Evolutionary conservation across 2,888 invertebrate genomes (phyloP).

Genomic region (Brachypalpus laphriformis): DNA sequence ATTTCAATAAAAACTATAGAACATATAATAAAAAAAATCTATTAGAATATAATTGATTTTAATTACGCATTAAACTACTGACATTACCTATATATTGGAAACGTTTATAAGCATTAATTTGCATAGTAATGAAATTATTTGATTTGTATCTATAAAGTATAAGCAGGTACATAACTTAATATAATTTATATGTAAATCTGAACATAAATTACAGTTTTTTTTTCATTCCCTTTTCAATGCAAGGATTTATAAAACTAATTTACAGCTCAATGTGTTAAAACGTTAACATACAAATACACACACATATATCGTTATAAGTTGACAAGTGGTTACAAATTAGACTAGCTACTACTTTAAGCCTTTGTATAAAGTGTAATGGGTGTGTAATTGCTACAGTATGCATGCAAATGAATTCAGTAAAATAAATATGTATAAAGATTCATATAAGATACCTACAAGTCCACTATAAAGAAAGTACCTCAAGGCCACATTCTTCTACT

Average conservation of each 20-base stretch:
- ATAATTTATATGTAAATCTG: not conserved
- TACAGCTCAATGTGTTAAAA: not conserved
- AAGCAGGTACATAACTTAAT: not conserved
- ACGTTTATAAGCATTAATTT: not conserved
- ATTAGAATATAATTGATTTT: not conserved
- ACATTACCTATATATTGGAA: not conserved
- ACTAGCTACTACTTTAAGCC: not conserved
- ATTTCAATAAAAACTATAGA: not conserved
- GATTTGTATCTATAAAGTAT: not conserved
- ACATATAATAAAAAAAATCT: not conserved
- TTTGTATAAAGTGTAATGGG: too few species aligned
- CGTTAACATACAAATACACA: not conserved
- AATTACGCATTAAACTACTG: not conserved
- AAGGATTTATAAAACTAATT: not conserved
- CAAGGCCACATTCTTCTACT: too few species aligned
- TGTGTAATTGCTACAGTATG: too few species aligned
- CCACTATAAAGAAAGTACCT: too few species aligned
- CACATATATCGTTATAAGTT: not conserved
- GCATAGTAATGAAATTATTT: not conserved
- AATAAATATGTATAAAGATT: too few species aligned
- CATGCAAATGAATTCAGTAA: too few species aligned
- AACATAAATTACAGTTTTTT: not conserved
- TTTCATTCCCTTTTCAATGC: not conserved
- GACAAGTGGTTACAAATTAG: not conserved
- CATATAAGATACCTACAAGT: too few species aligned